Percentiles rank a stretch among this genome's conserved stretches.
Evolutionary conservation across 2,797 vertebrate species (phyloP).

Genomic region (Halcyon badia): DNA sequence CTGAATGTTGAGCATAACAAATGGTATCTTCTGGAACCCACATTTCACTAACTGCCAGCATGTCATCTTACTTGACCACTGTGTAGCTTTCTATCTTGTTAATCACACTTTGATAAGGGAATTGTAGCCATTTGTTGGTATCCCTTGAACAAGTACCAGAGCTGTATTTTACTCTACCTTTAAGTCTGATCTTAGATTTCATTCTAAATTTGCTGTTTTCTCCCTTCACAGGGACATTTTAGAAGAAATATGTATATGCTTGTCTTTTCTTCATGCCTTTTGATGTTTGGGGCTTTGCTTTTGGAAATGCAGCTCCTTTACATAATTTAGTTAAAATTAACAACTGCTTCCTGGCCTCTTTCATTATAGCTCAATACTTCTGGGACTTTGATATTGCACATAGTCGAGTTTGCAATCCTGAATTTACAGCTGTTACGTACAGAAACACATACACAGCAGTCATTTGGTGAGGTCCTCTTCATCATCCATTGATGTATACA

Average conservation of each 20-base stretch:
- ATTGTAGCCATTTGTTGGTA: not conserved
- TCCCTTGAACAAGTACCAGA: conserved; percentile 13
- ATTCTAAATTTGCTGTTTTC: conserved; percentile 8
- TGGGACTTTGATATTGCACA: not conserved
- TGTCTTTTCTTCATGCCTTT: not conserved
- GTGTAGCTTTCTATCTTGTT: conserved; percentile 30
- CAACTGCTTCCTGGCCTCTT: not conserved
- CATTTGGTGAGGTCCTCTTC: not conserved
- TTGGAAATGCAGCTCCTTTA: conserved; percentile 7
- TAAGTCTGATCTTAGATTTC: not conserved
- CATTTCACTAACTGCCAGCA: not conserved
- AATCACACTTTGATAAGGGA: not conserved
- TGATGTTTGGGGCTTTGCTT: not conserved
- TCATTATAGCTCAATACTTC: not conserved
- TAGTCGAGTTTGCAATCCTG: not conserved
- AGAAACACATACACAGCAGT: conserved; percentile 3
- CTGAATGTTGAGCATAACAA: conserved; percentile 25
- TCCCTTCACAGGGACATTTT: not conserved
- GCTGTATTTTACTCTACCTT: not conserved
- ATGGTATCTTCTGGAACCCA: not conserved
- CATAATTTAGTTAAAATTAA: conserved; percentile 1
- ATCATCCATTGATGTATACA: not conserved
- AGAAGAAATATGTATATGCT: not conserved
- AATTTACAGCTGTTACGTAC: conserved; percentile 8
- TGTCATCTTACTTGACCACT: conserved; percentile 24